These are phyloP conservation scores for Lerema accius DNA, from an alignment of 1,140 invertebrate genomes.

Conservation along the genomic window DNA sequence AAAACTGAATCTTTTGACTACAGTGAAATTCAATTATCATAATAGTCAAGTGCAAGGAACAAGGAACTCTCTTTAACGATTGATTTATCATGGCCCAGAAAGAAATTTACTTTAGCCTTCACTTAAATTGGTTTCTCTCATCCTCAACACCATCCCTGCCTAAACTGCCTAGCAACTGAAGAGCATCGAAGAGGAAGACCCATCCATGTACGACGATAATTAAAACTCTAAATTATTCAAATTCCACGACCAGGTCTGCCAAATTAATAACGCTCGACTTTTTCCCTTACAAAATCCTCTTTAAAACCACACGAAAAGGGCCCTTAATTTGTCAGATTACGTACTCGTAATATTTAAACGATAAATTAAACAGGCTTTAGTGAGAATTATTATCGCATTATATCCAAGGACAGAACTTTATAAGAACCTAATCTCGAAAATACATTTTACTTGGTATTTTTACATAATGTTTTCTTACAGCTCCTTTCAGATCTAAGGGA, in stretches of 20 bases:
- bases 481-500: too few species aligned
- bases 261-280: slow-evolving; percentile 3
- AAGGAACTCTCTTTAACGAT: too few species aligned
- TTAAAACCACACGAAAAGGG: slow-evolving; percentile 26
- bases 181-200: too few species aligned
- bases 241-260: background rate
- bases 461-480: too few species aligned
- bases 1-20: too few species aligned
- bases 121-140: too few species aligned
- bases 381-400: slow-evolving; percentile 26
- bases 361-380: slow-evolving; percentile 30
- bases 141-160: too few species aligned
- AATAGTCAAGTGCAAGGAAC: too few species aligned
- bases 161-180: background rate
- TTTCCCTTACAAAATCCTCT: slow-evolving; percentile 13
- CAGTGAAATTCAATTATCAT: too few species aligned
- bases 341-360: slow-evolving; percentile 20
- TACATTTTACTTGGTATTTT: background rate
- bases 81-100: too few species aligned
- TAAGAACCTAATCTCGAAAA: background rate
- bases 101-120: too few species aligned
- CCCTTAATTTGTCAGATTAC: slow-evolving; percentile 17
- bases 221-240: background rate
- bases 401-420: slow-evolving; percentile 2
- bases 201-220: too few species aligned